Evolutionary conservation across 2,888 invertebrate genomes (phyloP), one percentile per base, ranked within the genome.

Genomic region (Megalurothrips usitatus): DNA sequence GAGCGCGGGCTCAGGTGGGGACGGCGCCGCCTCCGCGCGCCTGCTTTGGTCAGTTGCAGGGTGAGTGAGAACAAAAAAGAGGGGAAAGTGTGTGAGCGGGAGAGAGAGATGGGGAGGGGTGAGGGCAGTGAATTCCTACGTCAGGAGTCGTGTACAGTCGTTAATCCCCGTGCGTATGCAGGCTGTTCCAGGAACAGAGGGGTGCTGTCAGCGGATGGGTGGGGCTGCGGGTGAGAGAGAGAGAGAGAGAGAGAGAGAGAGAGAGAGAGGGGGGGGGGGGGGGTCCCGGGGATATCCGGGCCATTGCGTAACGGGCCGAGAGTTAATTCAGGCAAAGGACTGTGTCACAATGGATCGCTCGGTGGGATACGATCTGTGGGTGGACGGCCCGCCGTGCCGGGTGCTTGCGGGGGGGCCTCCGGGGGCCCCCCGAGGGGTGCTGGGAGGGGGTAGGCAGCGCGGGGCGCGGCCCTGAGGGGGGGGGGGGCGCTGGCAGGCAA

Each of bases 1-100:
- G 58, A 58, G 68, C 68, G 68, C 68, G 26, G 68, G 26, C 68
- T 19, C 14, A 75, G 68, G 68, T 75, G 68, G 68, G 58, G 58
- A 58, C 58, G 58, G 52, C 52, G 52, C 52, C 14, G 52, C 52
- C 34, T 43, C 34, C 6, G 6, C 6, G 3, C 3, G 2, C 34
- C 34, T 43, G 34, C 34, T 43, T 6, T 43, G 34, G 34, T 43
- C 34, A 43, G 34, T 6, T 58, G 17, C 1, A 58, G 58, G 2
- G 58, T 8, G 52, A 9, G 58, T 1, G 58, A 58, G 58, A 17
- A 8, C 6, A n/a, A 17, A n/a, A 2, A n/a, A 17, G 14, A 2
- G 14, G 11, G 0, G 58, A 58, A 9, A n/a, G n/a, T 8, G 19
- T 8, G 58, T 8, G 52, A 19, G 19, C 1, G 58, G 2, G 58